Evolutionary conservation across 2,113 vertebrate species (phyloP).

Genomic region (Istiophorus platypterus): DNA sequence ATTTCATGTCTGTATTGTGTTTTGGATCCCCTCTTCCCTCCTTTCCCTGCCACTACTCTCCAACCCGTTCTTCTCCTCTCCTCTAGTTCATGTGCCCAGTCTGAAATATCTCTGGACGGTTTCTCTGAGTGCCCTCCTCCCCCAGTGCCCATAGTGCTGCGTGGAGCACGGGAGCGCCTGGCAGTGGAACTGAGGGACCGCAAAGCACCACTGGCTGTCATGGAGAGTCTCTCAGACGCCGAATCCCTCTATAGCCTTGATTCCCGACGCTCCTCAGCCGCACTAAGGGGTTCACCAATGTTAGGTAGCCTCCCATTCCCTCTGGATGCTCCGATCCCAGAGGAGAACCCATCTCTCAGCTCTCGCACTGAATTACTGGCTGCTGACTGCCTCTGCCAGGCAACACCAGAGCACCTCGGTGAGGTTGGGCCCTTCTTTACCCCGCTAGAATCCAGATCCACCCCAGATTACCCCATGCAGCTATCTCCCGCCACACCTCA

Average conservation of each 20-base stretch:
- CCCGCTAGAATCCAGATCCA: slow-evolving; percentile 72
- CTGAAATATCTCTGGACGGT: slow-evolving; percentile 96
- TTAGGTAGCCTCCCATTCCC: slow-evolving; percentile 94
- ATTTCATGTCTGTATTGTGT: slow-evolving; percentile 54
- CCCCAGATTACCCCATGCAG: slow-evolving; percentile 72
- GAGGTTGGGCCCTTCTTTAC: slow-evolving; percentile 83
- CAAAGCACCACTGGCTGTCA: slow-evolving; percentile 95
- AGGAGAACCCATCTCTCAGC: slow-evolving; percentile 98
- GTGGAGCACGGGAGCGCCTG: slow-evolving; percentile 93
- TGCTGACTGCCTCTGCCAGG: slow-evolving; percentile 92
- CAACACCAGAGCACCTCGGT: slow-evolving; percentile 84
- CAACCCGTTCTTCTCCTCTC: slow-evolving; percentile 59
- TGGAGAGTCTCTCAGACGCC: slow-evolving; percentile 97
- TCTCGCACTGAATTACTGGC: slow-evolving; percentile 96
- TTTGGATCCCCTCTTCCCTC: slow-evolving; percentile 44
- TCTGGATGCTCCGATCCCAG: slow-evolving; percentile 93
- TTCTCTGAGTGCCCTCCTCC: slow-evolving; percentile 94
- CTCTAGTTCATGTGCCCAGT: slow-evolving; percentile 94
- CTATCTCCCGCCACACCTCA: slow-evolving; percentile 73
- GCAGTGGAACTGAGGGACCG: slow-evolving; percentile 92
- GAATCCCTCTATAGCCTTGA: slow-evolving; percentile 98
- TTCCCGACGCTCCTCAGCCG: slow-evolving; percentile 95
- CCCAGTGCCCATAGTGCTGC: slow-evolving; percentile 93
- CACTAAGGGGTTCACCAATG: slow-evolving; percentile 94
- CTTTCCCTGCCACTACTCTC: slow-evolving; percentile 56